Percentiles rank a stretch among this genome's conserved stretches.
Conservation (phyloP, 2,113 vertebrate genomes). For the Misgurnus anguillicaudatus region DNA sequence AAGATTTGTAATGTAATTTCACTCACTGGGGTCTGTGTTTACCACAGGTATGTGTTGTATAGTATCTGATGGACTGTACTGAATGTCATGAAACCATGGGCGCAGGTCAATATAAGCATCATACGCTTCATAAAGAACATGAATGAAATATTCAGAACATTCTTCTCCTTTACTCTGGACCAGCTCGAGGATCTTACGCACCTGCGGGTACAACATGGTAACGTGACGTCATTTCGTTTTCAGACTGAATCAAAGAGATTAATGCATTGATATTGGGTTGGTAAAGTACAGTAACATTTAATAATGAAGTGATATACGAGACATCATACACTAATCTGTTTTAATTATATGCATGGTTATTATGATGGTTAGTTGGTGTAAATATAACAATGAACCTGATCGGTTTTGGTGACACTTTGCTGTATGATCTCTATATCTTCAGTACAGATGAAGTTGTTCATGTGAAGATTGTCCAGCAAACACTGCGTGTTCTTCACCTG, state of each 20-base stretch:
- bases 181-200: slow-evolving; percentile 90
- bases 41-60: slow-evolving; percentile 74
- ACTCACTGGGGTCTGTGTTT: slow-evolving; percentile 92
- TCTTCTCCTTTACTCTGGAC: slow-evolving; percentile 94
- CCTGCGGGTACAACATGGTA: slow-evolving; percentile 66
- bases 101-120: slow-evolving; percentile 89
- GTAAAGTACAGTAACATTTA: background rate
- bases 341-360: background rate
- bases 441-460: slow-evolving; percentile 80
- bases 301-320: background rate
- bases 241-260: too few species aligned
- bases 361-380: background rate
- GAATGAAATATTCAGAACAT: slow-evolving; percentile 83
- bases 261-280: too few species aligned
- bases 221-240: too few species aligned
- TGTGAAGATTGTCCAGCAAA: slow-evolving; percentile 86
- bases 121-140: slow-evolving; percentile 80
- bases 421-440: slow-evolving; percentile 88
- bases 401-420: slow-evolving; percentile 78
- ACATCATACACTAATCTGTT: too few species aligned
- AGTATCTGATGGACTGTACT: slow-evolving; percentile 74
- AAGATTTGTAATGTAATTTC: background rate
- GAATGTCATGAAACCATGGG: slow-evolving; percentile 84
- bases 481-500: slow-evolving; percentile 84
- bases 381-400: slow-evolving; percentile 75